Evolutionary conservation across 2,113 vertebrate genomes (phyloP), one percentile per base, ranked within the genome.

Genomic region (Syngnathus scovelli): DNA sequence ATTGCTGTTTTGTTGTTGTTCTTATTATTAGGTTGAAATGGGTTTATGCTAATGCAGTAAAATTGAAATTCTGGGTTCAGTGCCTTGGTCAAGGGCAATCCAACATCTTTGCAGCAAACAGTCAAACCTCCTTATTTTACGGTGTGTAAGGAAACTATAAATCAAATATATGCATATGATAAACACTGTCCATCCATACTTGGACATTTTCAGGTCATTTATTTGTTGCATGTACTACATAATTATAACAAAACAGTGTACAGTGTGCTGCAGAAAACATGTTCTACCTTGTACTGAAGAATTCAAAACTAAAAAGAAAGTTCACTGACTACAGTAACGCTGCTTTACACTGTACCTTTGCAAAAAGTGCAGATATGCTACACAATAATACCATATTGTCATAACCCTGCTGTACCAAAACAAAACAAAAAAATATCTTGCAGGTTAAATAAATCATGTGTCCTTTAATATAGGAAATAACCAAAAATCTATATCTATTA

Each of bases 371-470:
- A 62, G 27, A 27, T 2, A 46, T 21, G 13, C 12, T 44, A 23
- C 7, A 15, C 7, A 44, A 43, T 15, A 46, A 7, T 7, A 54
- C n/a, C 27, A 7, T 56, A 58, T 27, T 58, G 27, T 36, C 61
- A 62, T 23, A 62, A 62, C 61, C 61, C 61, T 27, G 61, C 21
- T 27, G 21, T 44, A 23, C 39, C 39, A 44, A 62, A 38, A 61
- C 16, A n/a, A 1, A 46, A 13, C 15, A 12, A 61, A 4, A 44
- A 43, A 62, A 15, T 0, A 61, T 41, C n/a, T 11, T 61, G 59
- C 59, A 61, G 19, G 19, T 61, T 21, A 19, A 61, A 43, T 3
- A 43, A 23, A 41, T 23, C 5, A 61, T n/a, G n/a, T 39, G 18
- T 19, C 7, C 37, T 19, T 38, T 60, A 38, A 5, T 59, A 5